Evolutionary conservation across 2,797 vertebrate species (phyloP).

Genomic region (Pangasius macronema): DNA sequence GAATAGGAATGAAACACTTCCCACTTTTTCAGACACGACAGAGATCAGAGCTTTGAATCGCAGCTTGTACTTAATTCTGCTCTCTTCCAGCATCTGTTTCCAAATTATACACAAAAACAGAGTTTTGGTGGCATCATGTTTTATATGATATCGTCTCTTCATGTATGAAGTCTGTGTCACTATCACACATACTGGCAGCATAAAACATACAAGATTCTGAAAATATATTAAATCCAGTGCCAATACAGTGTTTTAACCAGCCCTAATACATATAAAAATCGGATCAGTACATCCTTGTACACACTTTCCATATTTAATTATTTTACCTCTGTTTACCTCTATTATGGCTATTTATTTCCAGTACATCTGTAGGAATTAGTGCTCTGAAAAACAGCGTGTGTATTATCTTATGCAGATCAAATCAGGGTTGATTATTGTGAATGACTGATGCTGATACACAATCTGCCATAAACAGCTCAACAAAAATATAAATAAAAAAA

Average conservation of each 20-base stretch:
- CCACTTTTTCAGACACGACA: not conserved
- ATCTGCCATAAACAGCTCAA: too few relatives aligned
- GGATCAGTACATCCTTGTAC: not conserved
- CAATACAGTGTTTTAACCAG: not conserved
- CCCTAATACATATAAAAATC: not conserved
- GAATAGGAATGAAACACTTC: not conserved
- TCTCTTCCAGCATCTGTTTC: not conserved
- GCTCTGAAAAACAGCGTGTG: not conserved
- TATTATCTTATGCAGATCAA: not conserved
- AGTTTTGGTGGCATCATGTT: not conserved
- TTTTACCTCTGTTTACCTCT: not conserved
- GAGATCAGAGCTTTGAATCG: not conserved
- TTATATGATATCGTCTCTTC: not conserved
- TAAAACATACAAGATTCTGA: not conserved
- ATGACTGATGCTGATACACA: not conserved
- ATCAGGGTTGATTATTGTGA: not conserved
- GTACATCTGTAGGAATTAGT: not conserved
- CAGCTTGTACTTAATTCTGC: not conserved
- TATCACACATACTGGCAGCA: not conserved
- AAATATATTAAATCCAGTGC: not conserved
- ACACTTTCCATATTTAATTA: not conserved
- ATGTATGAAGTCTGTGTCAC: not conserved
- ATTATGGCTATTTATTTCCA: not conserved
- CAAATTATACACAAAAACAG: not conserved
- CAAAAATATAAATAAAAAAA: slow-evolving; percentile 8